Percentiles rank a stretch among this genome's conserved stretches.
These are phyloP conservation scores for Parascotia fuliginaria DNA, from an alignment of 2,888 invertebrate species.

Conservation along the genomic window DNA sequence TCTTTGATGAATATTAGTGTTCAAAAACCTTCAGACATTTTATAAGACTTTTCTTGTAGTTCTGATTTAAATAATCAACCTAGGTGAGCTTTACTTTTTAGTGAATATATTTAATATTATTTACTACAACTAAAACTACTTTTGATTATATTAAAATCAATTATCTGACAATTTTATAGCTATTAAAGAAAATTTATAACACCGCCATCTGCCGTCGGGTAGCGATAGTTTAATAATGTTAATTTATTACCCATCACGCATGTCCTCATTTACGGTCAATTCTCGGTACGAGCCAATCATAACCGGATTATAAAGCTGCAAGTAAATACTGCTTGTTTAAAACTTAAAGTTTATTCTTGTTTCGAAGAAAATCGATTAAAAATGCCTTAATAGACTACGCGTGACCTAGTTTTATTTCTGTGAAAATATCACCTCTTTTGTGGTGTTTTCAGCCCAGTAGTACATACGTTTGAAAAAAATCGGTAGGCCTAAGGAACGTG, in stretches of 20 bases:
- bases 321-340: conserved; percentile 37
- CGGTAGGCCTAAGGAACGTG: conserved; percentile 71
- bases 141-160: no score
- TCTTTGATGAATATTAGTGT: no score
- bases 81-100: no score
- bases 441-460: conserved; percentile 57
- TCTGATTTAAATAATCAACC: no score
- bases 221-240: conserved; percentile 56
- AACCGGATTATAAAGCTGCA: conserved; percentile 26
- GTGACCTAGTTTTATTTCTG: conserved; percentile 74
- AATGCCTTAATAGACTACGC: conserved; percentile 59
- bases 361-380: conserved; percentile 67
- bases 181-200: conserved; percentile 7
- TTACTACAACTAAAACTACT: not conserved
- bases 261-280: conserved; percentile 69
- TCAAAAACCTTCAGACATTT: no score
- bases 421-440: conserved; percentile 73
- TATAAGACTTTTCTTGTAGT: not conserved
- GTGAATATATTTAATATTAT: no score
- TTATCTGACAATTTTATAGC: no score
- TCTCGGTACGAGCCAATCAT: conserved; percentile 57
- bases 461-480: conserved; percentile 68
- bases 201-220: conserved; percentile 75
- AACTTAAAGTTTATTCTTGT: conserved; percentile 52
- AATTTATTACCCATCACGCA: conserved; percentile 55